Conservation (phyloP, 2,888 invertebrate genomes). For the Tricholauxania praeusta region DNA sequence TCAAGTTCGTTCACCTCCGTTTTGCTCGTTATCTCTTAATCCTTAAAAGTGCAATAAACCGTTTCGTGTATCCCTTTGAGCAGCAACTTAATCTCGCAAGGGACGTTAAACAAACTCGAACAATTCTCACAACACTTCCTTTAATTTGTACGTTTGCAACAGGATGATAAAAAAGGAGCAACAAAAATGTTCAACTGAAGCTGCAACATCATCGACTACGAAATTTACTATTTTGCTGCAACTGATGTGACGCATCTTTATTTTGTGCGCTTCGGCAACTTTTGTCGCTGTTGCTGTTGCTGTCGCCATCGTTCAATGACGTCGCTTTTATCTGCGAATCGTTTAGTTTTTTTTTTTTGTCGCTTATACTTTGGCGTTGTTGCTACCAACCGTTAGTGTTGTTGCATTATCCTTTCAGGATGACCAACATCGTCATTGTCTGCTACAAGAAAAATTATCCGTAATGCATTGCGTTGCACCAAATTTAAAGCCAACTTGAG, state of each 20-base stretch:
- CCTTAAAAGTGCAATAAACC: conserved; percentile 22
- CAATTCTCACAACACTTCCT: conserved; percentile 15
- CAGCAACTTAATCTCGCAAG: conserved; percentile 4
- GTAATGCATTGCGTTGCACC: conserved; percentile 49
- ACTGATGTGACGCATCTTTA: conserved; percentile 19
- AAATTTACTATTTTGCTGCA: conserved; percentile 3
- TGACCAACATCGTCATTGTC: conserved; percentile 15
- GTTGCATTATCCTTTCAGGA: conserved; percentile 16
- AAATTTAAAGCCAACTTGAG: conserved; percentile 64
- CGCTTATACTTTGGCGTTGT: not conserved
- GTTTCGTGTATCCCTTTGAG: conserved; percentile 8
- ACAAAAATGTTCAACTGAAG: not conserved
- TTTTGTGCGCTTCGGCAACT: conserved; percentile 23
- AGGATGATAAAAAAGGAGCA: conserved; percentile 1
- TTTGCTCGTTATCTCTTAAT: not conserved
- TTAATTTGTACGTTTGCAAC: conserved; percentile 19
- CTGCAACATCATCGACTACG: not conserved
- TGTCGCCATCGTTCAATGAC: conserved; percentile 25
- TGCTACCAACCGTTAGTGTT: conserved; percentile 20
- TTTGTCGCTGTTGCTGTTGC: conserved; percentile 7
- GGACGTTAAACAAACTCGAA: conserved; percentile 8
- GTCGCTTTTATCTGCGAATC: conserved; percentile 18
- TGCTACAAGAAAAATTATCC: conserved; percentile 47
- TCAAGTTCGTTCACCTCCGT: not conserved
- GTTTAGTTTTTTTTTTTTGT: not conserved